Conservation (phyloP, 64 coral and sea anemone genomes). For the Platygyra sinensis region DNA sequence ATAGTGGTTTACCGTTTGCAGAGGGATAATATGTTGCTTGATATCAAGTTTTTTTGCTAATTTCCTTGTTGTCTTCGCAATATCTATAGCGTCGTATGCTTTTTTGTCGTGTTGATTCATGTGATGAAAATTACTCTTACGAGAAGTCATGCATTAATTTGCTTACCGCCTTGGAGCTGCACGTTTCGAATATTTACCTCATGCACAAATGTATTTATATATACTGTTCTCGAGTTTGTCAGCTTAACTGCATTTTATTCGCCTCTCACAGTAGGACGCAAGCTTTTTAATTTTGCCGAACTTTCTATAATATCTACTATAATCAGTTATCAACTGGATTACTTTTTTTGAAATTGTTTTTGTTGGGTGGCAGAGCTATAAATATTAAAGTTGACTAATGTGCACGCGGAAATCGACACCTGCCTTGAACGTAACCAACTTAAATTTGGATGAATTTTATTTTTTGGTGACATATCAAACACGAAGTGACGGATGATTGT, state of each 20-base stretch:
- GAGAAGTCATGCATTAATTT: too few relatives aligned
- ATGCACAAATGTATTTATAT: not conserved
- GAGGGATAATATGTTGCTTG: not conserved
- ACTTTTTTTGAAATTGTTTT: not conserved
- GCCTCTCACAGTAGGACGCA: not conserved
- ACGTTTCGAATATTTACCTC: not conserved
- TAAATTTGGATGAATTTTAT: not conserved
- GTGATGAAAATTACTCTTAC: too few relatives aligned
- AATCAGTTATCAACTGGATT: not conserved
- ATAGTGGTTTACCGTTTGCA: not conserved
- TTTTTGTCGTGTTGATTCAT: too few relatives aligned
- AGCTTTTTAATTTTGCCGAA: not conserved
- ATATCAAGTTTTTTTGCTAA: too few relatives aligned
- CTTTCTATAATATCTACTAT: not conserved
- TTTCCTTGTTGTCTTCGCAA: too few relatives aligned
- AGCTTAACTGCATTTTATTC: not conserved
- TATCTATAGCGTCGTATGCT: too few relatives aligned
- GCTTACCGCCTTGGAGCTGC: not conserved
- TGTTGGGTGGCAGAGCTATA: not conserved
- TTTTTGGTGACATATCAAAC: not conserved
- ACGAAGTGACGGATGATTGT: not conserved
- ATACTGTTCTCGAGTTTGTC: not conserved
- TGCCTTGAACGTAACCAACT: not conserved
- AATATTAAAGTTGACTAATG: not conserved
- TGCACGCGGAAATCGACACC: not conserved